Evolutionary conservation across 2,888 invertebrate species (phyloP), one percentile per base, ranked within the genome.

Genomic region (Lordiphosa andalusiaca): DNA sequence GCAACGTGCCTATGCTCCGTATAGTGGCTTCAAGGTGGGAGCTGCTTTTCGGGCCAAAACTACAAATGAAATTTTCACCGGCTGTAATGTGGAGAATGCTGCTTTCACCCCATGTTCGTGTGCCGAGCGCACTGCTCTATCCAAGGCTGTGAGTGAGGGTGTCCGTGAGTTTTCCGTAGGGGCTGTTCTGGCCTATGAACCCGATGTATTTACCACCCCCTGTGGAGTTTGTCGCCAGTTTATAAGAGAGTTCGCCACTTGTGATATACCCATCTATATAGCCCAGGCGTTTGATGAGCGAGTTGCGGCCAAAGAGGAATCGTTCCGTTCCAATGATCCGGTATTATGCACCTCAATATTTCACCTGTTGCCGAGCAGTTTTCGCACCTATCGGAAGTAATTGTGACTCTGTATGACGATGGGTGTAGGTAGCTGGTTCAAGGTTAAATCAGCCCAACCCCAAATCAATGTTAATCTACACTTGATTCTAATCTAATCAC

Each of bases 11-110:
- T 96, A 97, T 88, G 92, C 92, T 46, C 96, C 96, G 0, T 97
- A 97, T 89, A 97, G 97, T 71, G 94, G 95, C 33, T 98, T 97
- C 85, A 91, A 93, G 57, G 98, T 98, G 0, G 98, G 97, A 0
- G 94, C 97, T 3, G 95, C 96, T 0, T 89, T 98, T 36, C 91
- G 94, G 30, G 93, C 94, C 19, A 91, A 92, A 13, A 6, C 16
- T 54, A 92, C 93, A 66, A 95, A 93, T 2, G 90, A 90, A 2
- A 91, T 94, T 58, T 91, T 93, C 23, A 91, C 91, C 70, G 98
- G 98, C 2, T 97, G 96, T 86, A 99, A 99, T 88, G 93, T 99
- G 12, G 99, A 99, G 89, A 98, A 96, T 89, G 88, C 88, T 2
- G 93, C 96, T 0, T 94, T 94, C 71, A 92, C 95, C 0, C 93